Conservation (phyloP, 2,888 invertebrate genomes). For the Parthenolecanium corni region DNA sequence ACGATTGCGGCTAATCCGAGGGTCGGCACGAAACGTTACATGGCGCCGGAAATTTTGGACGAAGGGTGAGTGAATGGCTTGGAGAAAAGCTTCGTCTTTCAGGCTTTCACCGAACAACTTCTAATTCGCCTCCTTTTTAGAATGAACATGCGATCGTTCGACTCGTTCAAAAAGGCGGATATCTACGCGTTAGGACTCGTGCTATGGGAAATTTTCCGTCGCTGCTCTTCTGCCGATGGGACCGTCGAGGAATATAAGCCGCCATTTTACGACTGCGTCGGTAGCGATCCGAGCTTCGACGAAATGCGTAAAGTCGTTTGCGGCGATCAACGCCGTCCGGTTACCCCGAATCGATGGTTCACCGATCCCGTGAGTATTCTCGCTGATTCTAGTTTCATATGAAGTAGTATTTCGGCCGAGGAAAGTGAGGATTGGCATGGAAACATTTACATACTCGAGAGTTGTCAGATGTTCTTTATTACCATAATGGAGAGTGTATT, state of each 20-base stretch:
- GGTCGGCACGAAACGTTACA: slow-evolving; percentile 87
- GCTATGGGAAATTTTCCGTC: slow-evolving; percentile 79
- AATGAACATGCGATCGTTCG: slow-evolving; percentile 62
- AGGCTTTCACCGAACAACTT: no score
- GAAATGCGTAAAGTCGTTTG: slow-evolving; percentile 91
- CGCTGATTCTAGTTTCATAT: not conserved
- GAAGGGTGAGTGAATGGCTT: slow-evolving; percentile 53
- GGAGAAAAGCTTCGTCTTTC: no score
- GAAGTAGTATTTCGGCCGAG: no score
- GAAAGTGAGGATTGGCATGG: no score
- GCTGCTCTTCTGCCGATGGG: slow-evolving; percentile 61
- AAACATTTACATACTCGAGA: not conserved
- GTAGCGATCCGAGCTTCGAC: slow-evolving; percentile 71
- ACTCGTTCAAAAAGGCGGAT: slow-evolving; percentile 75
- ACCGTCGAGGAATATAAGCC: slow-evolving; percentile 61
- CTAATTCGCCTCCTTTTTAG: slow-evolving; percentile 40
- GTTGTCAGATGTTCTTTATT: no score
- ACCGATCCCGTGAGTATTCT: slow-evolving; percentile 49
- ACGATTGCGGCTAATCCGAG: slow-evolving; percentile 63
- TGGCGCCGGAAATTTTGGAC: slow-evolving; percentile 88
- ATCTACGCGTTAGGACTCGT: slow-evolving; percentile 84
- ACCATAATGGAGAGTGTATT: no score
- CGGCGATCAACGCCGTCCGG: slow-evolving; percentile 69
- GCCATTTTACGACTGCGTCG: slow-evolving; percentile 71
- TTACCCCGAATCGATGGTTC: slow-evolving; percentile 67